Evolutionary conservation across 2,888 invertebrate genomes (phyloP).

Genomic region (Toxonevra muliebris): DNA sequence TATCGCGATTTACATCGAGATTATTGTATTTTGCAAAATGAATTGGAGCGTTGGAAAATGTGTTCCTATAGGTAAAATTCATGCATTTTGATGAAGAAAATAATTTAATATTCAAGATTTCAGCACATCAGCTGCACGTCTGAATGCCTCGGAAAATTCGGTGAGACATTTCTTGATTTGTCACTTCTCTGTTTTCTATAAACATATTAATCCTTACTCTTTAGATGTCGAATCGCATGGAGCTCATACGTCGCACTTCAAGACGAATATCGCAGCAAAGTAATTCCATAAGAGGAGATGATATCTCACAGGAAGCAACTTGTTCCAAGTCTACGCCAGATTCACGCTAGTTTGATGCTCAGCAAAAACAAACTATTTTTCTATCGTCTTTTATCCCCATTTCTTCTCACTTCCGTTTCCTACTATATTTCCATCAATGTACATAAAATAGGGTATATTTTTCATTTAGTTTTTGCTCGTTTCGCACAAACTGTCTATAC

Average conservation of each 20-base stretch:
- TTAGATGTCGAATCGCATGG: slow-evolving; percentile 48
- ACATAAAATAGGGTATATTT: too few relatives aligned
- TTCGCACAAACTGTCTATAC: too few relatives aligned
- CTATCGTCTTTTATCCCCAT: too few relatives aligned
- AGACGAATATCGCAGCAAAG: slow-evolving; percentile 46
- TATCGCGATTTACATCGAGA: slow-evolving; percentile 43
- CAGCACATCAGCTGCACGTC: slow-evolving; percentile 21
- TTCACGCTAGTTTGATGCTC: not conserved
- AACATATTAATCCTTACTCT: slow-evolving; percentile 23
- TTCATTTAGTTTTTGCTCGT: too few relatives aligned
- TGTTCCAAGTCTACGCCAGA: slow-evolving; percentile 13
- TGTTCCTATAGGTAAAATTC: slow-evolving; percentile 35
- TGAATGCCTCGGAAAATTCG: slow-evolving; percentile 35
- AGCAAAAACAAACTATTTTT: too few relatives aligned
- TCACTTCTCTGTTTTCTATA: not conserved
- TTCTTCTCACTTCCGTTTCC: too few relatives aligned
- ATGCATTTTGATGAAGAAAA: not conserved
- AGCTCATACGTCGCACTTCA: slow-evolving; percentile 42
- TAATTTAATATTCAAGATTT: slow-evolving; percentile 15
- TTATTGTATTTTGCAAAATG: slow-evolving; percentile 44
- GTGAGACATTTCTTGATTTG: slow-evolving; percentile 40
- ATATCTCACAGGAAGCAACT: slow-evolving; percentile 17
- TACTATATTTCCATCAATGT: too few relatives aligned
- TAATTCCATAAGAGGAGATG: slow-evolving; percentile 33
- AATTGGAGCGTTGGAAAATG: slow-evolving; percentile 44